Base-by-base conservation (phyloP, 92 coral and sea anemone species). In the Isaurus tuberculatus region DNA sequence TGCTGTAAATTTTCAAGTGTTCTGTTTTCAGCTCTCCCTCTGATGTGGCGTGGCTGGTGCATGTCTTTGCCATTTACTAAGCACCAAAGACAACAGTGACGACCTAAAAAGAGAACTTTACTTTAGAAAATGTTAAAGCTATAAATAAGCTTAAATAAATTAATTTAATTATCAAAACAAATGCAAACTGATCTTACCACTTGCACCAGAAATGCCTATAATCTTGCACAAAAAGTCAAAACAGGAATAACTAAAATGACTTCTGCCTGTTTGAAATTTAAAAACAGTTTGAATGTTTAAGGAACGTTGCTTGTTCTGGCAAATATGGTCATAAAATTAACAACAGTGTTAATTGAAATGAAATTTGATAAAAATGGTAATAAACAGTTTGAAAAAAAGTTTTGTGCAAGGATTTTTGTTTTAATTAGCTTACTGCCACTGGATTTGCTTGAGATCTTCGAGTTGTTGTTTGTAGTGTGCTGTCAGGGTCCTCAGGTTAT, bases 401-500 rank as follows among this genome's bases (percentile, higher is more conserved):
- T 44, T 44, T 44, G 51, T 44, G 51, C 51, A 55, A 55, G 72
- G 46, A 67, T 67, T 31, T 67, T 67, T 67, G 51, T 44, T 44
- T 44, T 44, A 44, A 44, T 44, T 44, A 2, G 51, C 70, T 27
- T 64, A 64, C 70, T 64, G 70, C 70, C 70, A 64, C 70, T 28
- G 70, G 30, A 31, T 64, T 64, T 67, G 46, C 72, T 32, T 67
- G 36, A 67, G 36, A 36, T 69, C 74, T 69, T 69, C 53, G 30
- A 69, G 36, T 19, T 69, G 74, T 36, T 69, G 74, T 36, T 19
- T 69, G 20, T 69, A 69, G 53, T n/a, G 51, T 25, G 53, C 19
- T 19, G 51, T 69, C 44, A 69, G 51, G 74, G 77, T 65, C 0
- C 37, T 53, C 17, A 68, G 61, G 63, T 68, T 81, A 64, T 81